phyloP scores from a whole-genome alignment of 2,888 invertebrate species.

The Trissolcus japonicus region DNA sequence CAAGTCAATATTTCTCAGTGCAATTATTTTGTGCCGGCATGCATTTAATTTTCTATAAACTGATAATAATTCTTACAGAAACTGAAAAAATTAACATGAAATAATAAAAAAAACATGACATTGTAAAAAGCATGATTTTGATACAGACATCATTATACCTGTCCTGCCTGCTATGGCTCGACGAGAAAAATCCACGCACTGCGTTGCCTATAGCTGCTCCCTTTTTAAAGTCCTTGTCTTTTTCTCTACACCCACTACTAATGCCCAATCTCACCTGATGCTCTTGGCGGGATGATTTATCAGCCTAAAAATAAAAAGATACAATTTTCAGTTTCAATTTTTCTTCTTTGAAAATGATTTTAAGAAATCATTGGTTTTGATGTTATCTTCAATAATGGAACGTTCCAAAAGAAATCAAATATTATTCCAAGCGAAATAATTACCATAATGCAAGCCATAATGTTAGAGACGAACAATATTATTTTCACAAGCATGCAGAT shows the following conservation, averaged over 20 bases:
- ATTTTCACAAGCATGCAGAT: too few relatives aligned
- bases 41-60: background rate
- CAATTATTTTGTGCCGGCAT: slow-evolving; percentile 3
- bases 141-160: slow-evolving; percentile 77
- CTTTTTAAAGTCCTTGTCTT: slow-evolving; percentile 73
- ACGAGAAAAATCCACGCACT: slow-evolving; percentile 75
- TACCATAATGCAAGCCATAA: too few relatives aligned
- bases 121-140: slow-evolving; percentile 74
- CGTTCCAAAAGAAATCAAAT: too few relatives aligned
- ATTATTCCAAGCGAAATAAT: too few relatives aligned
- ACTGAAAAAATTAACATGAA: slow-evolving; percentile 35
- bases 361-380: background rate
- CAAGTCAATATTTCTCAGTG: background rate
- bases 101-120: slow-evolving; percentile 63
- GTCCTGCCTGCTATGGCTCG: slow-evolving; percentile 76
- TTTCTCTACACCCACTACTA: slow-evolving; percentile 68
- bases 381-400: too few relatives aligned
- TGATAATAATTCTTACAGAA: background rate
- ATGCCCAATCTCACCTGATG: slow-evolving; percentile 69
- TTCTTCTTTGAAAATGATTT: background rate
- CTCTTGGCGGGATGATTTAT: slow-evolving; percentile 69
- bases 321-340: background rate
- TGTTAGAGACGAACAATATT: too few relatives aligned
- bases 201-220: slow-evolving; percentile 76
- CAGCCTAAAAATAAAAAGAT: slow-evolving; percentile 62